Base-by-base conservation (phyloP, 2,888 invertebrate genomes). In the Sylvicola cinctus region DNA sequence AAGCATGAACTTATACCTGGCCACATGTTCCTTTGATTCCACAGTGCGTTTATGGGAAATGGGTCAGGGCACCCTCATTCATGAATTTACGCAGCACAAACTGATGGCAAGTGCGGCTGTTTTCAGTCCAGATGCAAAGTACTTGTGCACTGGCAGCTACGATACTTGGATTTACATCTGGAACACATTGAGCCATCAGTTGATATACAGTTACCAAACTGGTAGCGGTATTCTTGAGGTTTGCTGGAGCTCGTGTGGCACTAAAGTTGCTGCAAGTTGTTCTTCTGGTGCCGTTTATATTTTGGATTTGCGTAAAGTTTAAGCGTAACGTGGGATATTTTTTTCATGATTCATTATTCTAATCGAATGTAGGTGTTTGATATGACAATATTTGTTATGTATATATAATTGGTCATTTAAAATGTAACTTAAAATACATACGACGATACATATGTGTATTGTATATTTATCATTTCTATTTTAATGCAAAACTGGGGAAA, bases 141-240 rank as follows among this genome's bases (percentile, higher is more conserved):
- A 80, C 51, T 65, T 93, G 41, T 91, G 91, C 5, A 87, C 87
- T 50, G 93, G 91, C 13, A 90, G 90, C 44, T 91, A 93, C 56
- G 91, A 93, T 52, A 88, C 90, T 58, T 88, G 87, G 65, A 90
- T 93, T 41, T 88, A 90, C 55, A 90, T 93, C 49, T 93, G 91
- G 91, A 88, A 87, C 16, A 87, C 90, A 25, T 68, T 87, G 68
- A 75, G 75, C 36, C 91, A 91, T 26, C 75, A 83, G 42, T 63
- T 91, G 44, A 85, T 91, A 15, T 85, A 90, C 56, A 87, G 84
- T 50, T 91, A 93, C 60, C 81, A 81, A 55, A 91, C 91, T 26
- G 90, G 88, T 3, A 90, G 90, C 13, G 91, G 91, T 29, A 91
- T 93, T 49, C 93, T 93, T 55, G 91, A 93, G 59, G 91, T 93